phyloP scores from a whole-genome alignment of 2,113 vertebrate genomes.

The Epinephelus lanceolatus region DNA sequence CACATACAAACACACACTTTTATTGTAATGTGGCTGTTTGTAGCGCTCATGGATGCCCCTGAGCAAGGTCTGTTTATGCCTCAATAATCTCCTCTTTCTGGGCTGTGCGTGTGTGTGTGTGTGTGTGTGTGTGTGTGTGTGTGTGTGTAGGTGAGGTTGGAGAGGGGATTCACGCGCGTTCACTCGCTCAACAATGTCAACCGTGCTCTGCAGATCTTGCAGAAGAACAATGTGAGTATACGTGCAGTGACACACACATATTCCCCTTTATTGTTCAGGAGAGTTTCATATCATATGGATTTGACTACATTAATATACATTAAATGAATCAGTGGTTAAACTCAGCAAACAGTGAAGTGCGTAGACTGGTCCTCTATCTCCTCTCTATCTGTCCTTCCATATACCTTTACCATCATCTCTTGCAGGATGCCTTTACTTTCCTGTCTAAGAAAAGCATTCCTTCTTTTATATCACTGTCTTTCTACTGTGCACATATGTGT shows the following conservation, averaged over 20 bases:
- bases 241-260: background rate
- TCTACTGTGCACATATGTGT: background rate
- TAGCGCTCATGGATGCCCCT: slow-evolving; percentile 18
- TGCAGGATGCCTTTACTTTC: background rate
- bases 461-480: background rate
- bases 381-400: background rate
- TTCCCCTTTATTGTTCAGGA: background rate
- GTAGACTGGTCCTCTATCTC: background rate
- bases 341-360: background rate
- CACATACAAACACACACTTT: slow-evolving; percentile 23
- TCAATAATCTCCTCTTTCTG: slow-evolving; percentile 43
- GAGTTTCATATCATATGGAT: slow-evolving; percentile 1
- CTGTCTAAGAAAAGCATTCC: background rate
- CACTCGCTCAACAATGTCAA: slow-evolving; percentile 99
- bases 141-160: slow-evolving; percentile 89
- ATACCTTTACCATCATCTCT: background rate
- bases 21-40: slow-evolving; percentile 46
- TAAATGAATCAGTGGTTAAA: slow-evolving; percentile 13
- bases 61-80: slow-evolving; percentile 51
- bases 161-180: slow-evolving; percentile 95
- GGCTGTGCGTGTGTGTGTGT: slow-evolving; percentile 77
- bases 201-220: slow-evolving; percentile 94
- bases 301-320: slow-evolving; percentile 10
- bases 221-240: slow-evolving; percentile 96
- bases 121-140: slow-evolving; percentile 55